These are phyloP conservation scores for Cheilosia vernalis DNA, from an alignment of 2,888 invertebrate species.

Conservation along the genomic window DNA sequence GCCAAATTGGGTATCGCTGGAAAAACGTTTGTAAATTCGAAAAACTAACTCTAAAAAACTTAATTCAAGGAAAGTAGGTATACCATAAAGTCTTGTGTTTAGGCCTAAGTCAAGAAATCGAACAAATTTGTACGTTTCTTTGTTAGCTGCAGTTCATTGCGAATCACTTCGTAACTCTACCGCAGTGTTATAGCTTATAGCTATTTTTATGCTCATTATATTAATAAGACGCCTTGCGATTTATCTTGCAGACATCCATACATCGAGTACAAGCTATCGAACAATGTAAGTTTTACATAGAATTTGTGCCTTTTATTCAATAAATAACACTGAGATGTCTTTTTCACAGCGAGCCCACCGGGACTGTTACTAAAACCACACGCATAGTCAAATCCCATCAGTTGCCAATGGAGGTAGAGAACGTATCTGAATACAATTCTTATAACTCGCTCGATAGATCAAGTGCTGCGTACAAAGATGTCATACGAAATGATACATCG, in stretches of 20 bases:
- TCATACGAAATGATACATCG: conserved; percentile 51
- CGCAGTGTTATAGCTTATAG: too few species aligned
- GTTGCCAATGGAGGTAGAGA: conserved; percentile 69
- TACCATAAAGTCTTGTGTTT: too few species aligned
- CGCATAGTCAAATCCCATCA: conserved; percentile 80
- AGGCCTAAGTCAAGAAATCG: too few species aligned
- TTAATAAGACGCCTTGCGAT: background rate
- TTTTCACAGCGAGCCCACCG: conserved; percentile 78
- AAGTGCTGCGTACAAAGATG: conserved; percentile 23
- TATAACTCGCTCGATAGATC: conserved; percentile 31
- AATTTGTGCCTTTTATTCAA: conserved; percentile 6
- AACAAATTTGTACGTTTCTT: too few species aligned
- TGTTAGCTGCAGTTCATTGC: too few species aligned
- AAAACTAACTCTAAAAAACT: too few species aligned
- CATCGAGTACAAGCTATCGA: conserved; percentile 77
- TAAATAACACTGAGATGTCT: conserved; percentile 23
- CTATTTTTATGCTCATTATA: too few species aligned
- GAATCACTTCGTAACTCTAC: too few species aligned
- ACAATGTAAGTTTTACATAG: conserved; percentile 79
- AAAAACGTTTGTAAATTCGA: too few species aligned
- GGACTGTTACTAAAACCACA: conserved; percentile 80
- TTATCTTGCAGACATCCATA: conserved; percentile 71
- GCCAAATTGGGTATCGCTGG: too few species aligned
- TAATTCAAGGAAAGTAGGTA: too few species aligned
- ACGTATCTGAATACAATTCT: conserved; percentile 62